These are phyloP conservation scores for Arctia plantaginis DNA, from an alignment of 2,888 invertebrate genomes.

Conservation along the genomic window DNA sequence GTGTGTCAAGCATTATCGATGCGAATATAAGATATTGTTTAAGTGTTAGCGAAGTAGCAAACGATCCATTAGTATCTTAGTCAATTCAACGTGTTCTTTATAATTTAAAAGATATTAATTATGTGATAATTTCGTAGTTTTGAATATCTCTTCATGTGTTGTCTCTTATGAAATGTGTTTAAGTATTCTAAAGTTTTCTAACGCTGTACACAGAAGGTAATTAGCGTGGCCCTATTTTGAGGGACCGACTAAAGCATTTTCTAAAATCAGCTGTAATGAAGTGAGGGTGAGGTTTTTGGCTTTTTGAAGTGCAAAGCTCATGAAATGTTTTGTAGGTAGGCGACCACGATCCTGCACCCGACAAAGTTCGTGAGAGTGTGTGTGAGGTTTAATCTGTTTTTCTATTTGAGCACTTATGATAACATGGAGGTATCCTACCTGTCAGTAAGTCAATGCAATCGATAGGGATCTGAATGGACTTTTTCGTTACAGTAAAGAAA, in stretches of 20 bases:
- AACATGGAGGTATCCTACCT: background rate
- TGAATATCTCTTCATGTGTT: background rate
- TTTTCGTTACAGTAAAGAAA: background rate
- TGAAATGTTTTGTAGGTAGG: too few species aligned
- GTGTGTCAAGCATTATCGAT: constrained; percentile 34
- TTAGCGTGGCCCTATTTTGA: too few species aligned
- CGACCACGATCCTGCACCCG: too few species aligned
- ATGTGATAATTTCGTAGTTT: background rate
- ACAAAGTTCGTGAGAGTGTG: too few species aligned
- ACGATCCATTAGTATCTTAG: constrained; percentile 34
- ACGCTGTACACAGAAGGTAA: background rate
- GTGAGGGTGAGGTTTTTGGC: background rate
- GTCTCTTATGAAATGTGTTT: background rate
- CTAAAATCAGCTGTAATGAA: background rate
- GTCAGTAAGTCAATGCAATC: background rate
- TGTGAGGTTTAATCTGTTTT: background rate
- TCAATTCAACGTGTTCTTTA: background rate
- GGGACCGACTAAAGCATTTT: background rate
- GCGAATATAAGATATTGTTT: constrained; percentile 30
- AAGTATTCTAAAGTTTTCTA: background rate
- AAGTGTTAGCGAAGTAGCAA: constrained; percentile 28
- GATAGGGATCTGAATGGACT: background rate
- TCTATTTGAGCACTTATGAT: background rate
- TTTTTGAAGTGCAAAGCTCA: too few species aligned
- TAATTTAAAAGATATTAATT: background rate